Percentiles rank a stretch among this genome's conserved stretches.
Conservation (phyloP, 2,113 vertebrate genomes). For the Chloroceryle aenea region DNA sequence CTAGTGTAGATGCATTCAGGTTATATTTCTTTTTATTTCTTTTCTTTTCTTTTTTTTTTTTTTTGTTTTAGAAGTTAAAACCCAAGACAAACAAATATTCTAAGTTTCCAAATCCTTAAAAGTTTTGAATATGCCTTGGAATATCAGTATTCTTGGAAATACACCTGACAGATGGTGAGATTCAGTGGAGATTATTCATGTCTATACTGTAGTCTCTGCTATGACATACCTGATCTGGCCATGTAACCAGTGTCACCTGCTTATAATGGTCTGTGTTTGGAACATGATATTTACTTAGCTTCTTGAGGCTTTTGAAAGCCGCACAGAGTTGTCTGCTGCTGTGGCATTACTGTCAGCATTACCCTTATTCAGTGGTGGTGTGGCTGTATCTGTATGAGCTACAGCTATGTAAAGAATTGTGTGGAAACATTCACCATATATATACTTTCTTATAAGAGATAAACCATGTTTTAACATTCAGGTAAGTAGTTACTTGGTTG, state of each 20-base stretch:
- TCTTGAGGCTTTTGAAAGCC: not conserved
- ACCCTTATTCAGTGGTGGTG: not conserved
- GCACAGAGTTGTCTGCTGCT: not conserved
- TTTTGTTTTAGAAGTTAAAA: not conserved
- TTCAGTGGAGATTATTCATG: not conserved
- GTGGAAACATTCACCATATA: not conserved
- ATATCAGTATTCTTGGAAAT: not conserved
- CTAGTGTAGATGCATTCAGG: not conserved
- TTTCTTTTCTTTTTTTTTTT: not conserved
- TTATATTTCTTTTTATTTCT: not conserved
- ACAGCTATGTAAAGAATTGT: not conserved
- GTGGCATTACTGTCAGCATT: not conserved
- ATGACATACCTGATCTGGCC: not conserved
- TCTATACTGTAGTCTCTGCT: not conserved
- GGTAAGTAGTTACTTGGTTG: not conserved
- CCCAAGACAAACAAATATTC: not conserved
- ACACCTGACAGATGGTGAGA: not conserved
- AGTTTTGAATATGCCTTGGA: not conserved
- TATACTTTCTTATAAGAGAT: not conserved
- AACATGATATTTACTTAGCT: not conserved
- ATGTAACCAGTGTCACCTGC: not conserved
- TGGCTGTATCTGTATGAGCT: not conserved
- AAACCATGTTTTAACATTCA: not conserved
- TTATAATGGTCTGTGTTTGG: accelerated
- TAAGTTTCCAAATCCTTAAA: not conserved